Evolutionary conservation across 2,888 invertebrate species (phyloP), one percentile per base, ranked within the genome.

Genomic region (Caenorhabditis sulstoni): DNA sequence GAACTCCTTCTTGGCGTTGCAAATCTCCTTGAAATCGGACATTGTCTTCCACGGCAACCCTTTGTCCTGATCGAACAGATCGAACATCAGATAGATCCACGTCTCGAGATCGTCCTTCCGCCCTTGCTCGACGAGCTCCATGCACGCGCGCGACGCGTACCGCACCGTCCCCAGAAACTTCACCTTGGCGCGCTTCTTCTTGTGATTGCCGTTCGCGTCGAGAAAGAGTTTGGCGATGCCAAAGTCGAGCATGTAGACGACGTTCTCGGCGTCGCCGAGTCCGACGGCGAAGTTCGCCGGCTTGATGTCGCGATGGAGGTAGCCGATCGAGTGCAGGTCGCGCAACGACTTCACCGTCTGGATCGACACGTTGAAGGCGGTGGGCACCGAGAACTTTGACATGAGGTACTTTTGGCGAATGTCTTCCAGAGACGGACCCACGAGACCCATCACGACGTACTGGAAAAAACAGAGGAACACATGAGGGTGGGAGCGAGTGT

Each of bases 161-260:
- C 81, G 12, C n/a, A 79, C 14, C 3, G 81, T 81, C 23, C 81
- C 81, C 12, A 81, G 53, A 41, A 81, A 81, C 44, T 76, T 81
- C 37, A 75, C 79, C 37, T 59, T 73, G 9, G 55, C 50, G 8
- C 81, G 58, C 14, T 29, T 45, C 16, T 23, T 23, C 35, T 68
- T 61, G 45, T 58, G 57, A 14, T 55, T 61, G 8, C 62, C 62
- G n/a, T 53, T 61, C 8, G 61, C 11, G 20, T 81, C 64, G 14
- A 59, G 11, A 22, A 22, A 76, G 5, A 49, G 23, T 18, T 55
- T 61, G 2, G 70, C 64, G 20, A 77, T 70, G 18, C 70, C 68
- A 29, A 77, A 77, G 45, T 70, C 64, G n/a, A 77, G 53, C 55
- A 77, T 57, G 57, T 58, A 70, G 64, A 77, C 47, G 12, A 23